Conservation (phyloP, 2,888 invertebrate genomes). For the Mantis religiosa region DNA sequence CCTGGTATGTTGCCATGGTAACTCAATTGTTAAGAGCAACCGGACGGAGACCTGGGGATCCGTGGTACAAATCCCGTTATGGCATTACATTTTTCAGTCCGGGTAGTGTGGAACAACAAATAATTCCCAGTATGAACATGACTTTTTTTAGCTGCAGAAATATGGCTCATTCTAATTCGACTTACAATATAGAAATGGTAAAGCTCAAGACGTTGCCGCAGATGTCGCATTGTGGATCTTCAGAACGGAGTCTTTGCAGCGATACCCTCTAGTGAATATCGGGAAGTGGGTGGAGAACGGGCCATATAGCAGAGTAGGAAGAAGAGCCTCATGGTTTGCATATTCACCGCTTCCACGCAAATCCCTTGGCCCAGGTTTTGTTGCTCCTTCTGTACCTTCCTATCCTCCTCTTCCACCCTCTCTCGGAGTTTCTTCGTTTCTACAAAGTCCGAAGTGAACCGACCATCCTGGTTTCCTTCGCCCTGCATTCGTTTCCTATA, state of each 20-base stretch:
- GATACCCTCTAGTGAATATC: background rate
- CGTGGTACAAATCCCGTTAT: too few species aligned
- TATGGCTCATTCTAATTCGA: background rate
- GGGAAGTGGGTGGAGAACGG: background rate
- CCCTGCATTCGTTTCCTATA: constrained; percentile 14
- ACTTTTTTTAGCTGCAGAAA: too few species aligned
- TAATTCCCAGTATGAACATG: too few species aligned
- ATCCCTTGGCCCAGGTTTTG: background rate
- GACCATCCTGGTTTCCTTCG: background rate
- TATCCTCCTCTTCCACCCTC: background rate
- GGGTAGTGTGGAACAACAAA: too few species aligned
- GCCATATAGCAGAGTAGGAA: background rate
- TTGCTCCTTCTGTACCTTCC: background rate
- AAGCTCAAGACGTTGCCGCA: background rate
- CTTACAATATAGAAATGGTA: background rate
- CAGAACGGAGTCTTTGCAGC: background rate
- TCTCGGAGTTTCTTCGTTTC: background rate
- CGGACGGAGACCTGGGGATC: too few species aligned
- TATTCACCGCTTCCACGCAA: background rate
- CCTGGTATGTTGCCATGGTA: too few species aligned
- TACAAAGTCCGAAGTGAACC: background rate
- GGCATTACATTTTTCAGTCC: too few species aligned
- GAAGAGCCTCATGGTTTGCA: background rate
- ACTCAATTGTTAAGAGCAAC: too few species aligned
- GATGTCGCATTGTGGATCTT: background rate